Evolutionary conservation across 1,140 invertebrate genomes (phyloP), one percentile per base, ranked within the genome.

Genomic region (Sogatella furcifera): DNA sequence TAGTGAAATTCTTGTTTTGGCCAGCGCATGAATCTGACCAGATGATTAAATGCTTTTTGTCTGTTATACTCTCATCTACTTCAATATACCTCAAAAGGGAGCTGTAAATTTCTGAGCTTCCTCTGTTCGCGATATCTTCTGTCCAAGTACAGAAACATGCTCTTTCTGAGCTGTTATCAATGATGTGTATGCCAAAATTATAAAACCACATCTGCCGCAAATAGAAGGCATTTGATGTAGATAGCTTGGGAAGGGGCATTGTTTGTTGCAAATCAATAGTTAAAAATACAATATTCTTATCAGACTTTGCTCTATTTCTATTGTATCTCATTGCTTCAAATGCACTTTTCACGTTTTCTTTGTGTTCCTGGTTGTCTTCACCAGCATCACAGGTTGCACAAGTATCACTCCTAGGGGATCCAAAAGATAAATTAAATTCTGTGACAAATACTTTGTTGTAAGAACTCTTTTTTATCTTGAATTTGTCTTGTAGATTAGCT

Each of bases 381-480:
- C n/a, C n/a, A n/a, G n/a, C n/a, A n/a, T n/a, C n/a, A n/a, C n/a
- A n/a, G n/a, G n/a, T n/a, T n/a, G n/a, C n/a, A n/a, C n/a, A n/a
- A n/a, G n/a, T n/a, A n/a, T n/a, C n/a, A n/a, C n/a, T n/a, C n/a
- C n/a, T n/a, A n/a, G n/a, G n/a, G n/a, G n/a, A n/a, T n/a, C n/a
- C n/a, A n/a, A n/a, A n/a, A n/a, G n/a, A n/a, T n/a, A n/a, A n/a
- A n/a, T n/a, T n/a, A n/a, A n/a, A n/a, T n/a, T n/a, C n/a, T n/a
- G n/a, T n/a, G n/a, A n/a, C n/a, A n/a, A n/a, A n/a, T n/a, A n/a
- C n/a, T n/a, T n/a, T n/a, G n/a, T n/a, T n/a, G n/a, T n/a, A n/a
- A n/a, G 54, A 55, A 68, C 68, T 62, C 64, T 68, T 55, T 69
- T 69, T 68, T 67, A 67, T 6, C 64, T 64, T 41, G 60, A 52